Percentiles rank a stretch among this genome's conserved stretches.
Conservation (phyloP, 2,888 invertebrate genomes). For the Rhorus exstirpatorius region DNA sequence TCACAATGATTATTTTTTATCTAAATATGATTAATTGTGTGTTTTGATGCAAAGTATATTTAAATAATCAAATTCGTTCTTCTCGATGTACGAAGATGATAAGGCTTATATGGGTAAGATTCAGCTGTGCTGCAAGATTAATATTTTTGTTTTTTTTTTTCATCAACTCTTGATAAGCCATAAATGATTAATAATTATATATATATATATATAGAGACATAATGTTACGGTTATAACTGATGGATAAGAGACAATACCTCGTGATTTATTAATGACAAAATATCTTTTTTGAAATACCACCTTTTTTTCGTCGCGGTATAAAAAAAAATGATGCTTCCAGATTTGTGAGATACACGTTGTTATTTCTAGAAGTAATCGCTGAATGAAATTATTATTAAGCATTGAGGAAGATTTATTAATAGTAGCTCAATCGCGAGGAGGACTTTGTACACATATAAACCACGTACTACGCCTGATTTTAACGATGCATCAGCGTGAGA, state of each 20-base stretch:
- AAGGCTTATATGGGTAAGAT: background rate
- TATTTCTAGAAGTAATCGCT: background rate
- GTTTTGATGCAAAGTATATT: too few relatives aligned
- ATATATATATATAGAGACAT: too few relatives aligned
- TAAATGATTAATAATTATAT: constrained; percentile 19
- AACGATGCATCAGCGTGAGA: constrained; percentile 34
- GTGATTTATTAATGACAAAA: constrained; percentile 7
- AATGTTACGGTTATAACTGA: background rate
- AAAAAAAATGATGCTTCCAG: background rate
- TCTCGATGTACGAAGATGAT: background rate
- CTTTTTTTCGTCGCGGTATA: constrained; percentile 1
- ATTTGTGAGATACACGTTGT: constrained; percentile 1
- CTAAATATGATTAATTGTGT: too few relatives aligned
- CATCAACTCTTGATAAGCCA: background rate
- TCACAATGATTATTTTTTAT: too few relatives aligned
- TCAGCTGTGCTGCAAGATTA: background rate
- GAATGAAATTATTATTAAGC: constrained; percentile 3
- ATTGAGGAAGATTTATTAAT: constrained; percentile 35
- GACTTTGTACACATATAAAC: constrained; percentile 8
- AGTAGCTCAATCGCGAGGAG: background rate
- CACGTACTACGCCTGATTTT: constrained; percentile 3
- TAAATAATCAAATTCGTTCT: background rate
- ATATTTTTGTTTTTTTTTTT: constrained; percentile 5
- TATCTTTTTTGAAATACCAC: constrained; percentile 5
- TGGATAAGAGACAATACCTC: constrained; percentile 7